Base-by-base conservation (phyloP, 2,888 invertebrate species). In the Anarsia innoxiella region DNA sequence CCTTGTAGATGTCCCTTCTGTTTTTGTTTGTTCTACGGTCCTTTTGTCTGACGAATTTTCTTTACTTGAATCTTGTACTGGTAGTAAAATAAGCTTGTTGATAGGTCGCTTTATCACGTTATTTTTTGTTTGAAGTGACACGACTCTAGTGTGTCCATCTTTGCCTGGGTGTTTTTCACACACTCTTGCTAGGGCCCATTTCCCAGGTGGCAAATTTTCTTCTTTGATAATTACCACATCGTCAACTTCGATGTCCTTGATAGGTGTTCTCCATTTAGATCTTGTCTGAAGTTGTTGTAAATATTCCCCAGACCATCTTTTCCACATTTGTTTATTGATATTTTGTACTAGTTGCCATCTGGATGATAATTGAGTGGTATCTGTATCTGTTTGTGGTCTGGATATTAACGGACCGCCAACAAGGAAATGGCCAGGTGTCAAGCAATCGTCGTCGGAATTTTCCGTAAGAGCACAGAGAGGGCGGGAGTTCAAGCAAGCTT, bases 401-500 rank as follows among this genome's bases (percentile, higher is more conserved):
- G 3, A 5, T 6, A 19, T 19, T 6, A 15, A 37, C 0, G 42
- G 37, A 3, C 35, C 37, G 1, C 49, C 34, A 5, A 31, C 26
- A 14, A 47, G 25, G 9, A 48, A 48, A 25, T 48, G 46, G 1
- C 36, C 37, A 1, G 48, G 48, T 5, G 46, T 46, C 32, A 49
- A 30, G 6, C 11, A 32, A n/a, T 39, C 23, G 8, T 49, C 45
- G 4, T 44, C 40, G 1, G 39, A 32, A 25, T 49, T 39, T 35
- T 45, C 42, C 3, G 40, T 36, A 6, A 49, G 27, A 1, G 44
- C 19, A 11, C 33, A 40, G 1, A 49, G 32, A 4, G 46, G 45
- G 6, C 47, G 36, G 9, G 46, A 45, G 26, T 48, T 49, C n/a
- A 46, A 36, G 33, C 45, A 46, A 4, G 42, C 46, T 38, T 49